Evolutionary conservation across 2,797 vertebrate genomes (phyloP).

Genomic region (Aldrovandia affinis): DNA sequence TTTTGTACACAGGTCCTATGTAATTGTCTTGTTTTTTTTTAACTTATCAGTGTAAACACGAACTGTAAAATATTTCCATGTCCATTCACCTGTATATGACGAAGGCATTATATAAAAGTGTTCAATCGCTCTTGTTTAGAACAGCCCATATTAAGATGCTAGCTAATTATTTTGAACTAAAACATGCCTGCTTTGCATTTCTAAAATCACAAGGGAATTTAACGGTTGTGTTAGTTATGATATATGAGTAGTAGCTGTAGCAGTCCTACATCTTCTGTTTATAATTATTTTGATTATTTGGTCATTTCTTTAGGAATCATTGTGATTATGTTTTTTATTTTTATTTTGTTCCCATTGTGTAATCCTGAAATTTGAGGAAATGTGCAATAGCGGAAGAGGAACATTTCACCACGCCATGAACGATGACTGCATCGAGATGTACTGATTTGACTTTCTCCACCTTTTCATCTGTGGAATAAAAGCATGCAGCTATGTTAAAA

Average conservation of each 20-base stretch:
- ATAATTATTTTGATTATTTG: not conserved
- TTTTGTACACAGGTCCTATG: slow-evolving; percentile 27
- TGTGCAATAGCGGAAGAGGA: not conserved
- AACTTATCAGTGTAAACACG: not conserved
- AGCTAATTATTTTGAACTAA: slow-evolving; percentile 76
- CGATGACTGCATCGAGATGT: not conserved
- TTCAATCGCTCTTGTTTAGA: slow-evolving; percentile 82
- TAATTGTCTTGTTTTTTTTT: slow-evolving; percentile 1
- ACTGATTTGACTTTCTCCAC: not conserved
- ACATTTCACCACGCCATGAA: not conserved
- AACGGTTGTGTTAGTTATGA: not conserved
- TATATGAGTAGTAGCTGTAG: not conserved
- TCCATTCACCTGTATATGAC: slow-evolving; percentile 69
- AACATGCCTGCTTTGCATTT: slow-evolving; percentile 73
- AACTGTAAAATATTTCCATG: slow-evolving; percentile 12
- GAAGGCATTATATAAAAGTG: slow-evolving; percentile 95
- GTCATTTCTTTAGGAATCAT: not conserved
- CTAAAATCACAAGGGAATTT: slow-evolving; percentile 80
- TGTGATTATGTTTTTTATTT: not conserved
- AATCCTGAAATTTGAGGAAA: not conserved
- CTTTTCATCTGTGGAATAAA: not conserved
- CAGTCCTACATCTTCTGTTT: not conserved
- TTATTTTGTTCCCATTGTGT: not conserved
- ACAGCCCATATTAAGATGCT: slow-evolving; percentile 75
- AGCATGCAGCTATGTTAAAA: not conserved